Conservation (phyloP, 1,140 invertebrate genomes). For the Acyrthosiphon pisum region DNA sequence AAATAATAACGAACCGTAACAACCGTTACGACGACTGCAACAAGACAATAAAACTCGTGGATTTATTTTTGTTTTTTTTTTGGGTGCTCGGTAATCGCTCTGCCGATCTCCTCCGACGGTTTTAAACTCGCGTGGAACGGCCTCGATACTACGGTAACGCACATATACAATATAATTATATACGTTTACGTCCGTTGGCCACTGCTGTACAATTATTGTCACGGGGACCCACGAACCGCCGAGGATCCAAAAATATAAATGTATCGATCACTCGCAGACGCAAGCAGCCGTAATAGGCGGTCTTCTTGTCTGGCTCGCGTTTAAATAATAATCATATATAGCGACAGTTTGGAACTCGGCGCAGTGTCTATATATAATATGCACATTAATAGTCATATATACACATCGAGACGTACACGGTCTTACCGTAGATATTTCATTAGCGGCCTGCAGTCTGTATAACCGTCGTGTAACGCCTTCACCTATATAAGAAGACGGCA, state of each 20-base stretch:
- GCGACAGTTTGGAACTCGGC: not conserved
- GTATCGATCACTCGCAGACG: not conserved
- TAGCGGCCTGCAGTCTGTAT: not conserved
- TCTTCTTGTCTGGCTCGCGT: not conserved
- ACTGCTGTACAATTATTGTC: not conserved
- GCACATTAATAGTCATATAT: not conserved
- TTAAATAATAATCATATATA: not conserved
- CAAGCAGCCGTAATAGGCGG: not conserved
- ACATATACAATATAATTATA: no score
- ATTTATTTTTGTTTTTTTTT: not conserved
- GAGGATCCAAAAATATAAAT: conserved; percentile 14
- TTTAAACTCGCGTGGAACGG: no score
- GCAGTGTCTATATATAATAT: not conserved
- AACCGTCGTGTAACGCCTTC: not conserved
- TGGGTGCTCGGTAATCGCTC: not conserved
- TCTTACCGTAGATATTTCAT: not conserved
- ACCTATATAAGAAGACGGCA: not conserved
- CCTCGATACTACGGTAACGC: no score
- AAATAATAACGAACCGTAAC: not conserved
- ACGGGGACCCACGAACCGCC: not conserved
- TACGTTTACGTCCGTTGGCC: not conserved
- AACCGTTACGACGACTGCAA: not conserved
- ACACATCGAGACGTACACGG: not conserved
- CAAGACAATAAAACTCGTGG: not conserved
- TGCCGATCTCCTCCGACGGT: not conserved